phyloP scores from a whole-genome alignment of 2,113 vertebrate species.

The Spilogale gracilis region DNA sequence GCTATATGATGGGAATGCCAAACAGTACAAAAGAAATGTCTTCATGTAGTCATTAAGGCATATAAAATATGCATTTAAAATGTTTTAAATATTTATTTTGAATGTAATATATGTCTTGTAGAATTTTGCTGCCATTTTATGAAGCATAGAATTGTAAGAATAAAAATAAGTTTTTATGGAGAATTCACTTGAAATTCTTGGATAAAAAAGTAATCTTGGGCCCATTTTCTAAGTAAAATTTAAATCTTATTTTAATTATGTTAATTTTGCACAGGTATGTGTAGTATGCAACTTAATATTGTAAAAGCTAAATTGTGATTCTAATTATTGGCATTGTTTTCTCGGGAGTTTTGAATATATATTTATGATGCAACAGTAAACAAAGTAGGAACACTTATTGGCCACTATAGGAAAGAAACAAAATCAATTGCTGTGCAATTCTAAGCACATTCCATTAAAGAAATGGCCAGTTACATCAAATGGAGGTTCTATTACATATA shows the following conservation, averaged over 20 bases:
- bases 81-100: conserved; percentile 66
- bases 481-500: not conserved
- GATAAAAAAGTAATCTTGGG: not conserved
- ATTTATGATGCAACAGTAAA: conserved; percentile 32
- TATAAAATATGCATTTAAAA: conserved; percentile 67
- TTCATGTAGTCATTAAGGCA: conserved; percentile 59
- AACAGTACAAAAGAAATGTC: conserved; percentile 28
- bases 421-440: conserved; percentile 56
- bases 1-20: conserved; percentile 30
- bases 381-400: not conserved
- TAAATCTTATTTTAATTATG: conserved; percentile 48
- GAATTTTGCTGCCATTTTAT: conserved; percentile 52
- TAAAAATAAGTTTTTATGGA: not conserved
- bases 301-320: conserved; percentile 27
- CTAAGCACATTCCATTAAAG: conserved; percentile 21
- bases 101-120: conserved; percentile 30
- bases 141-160: not conserved
- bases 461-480: conserved; percentile 14
- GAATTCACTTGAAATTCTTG: not conserved
- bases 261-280: conserved; percentile 27
- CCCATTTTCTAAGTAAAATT: conserved; percentile 28
- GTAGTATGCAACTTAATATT: not conserved
- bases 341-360: conserved; percentile 26
- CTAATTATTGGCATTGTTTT: conserved; percentile 26
- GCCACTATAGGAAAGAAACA: not conserved